phyloP scores from a whole-genome alignment of 2,888 invertebrate species.

The Mythimna loreyi region DNA sequence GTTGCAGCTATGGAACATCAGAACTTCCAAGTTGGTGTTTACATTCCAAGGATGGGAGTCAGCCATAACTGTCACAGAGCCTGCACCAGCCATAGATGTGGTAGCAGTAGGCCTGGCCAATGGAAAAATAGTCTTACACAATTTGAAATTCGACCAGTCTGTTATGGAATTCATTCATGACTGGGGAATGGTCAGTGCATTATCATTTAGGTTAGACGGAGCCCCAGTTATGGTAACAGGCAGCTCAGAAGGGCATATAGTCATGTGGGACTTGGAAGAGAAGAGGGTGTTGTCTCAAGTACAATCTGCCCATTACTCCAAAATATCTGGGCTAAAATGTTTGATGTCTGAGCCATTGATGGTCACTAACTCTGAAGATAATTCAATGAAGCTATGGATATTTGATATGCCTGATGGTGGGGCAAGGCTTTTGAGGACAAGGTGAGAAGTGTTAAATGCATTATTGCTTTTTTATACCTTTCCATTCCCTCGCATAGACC shows the following conservation, averaged over 20 bases:
- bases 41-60: constrained; percentile 94
- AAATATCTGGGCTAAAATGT: constrained; percentile 95
- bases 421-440: constrained; percentile 94
- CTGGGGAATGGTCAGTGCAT: constrained; percentile 96
- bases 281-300: constrained; percentile 95
- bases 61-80: constrained; percentile 94
- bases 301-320: constrained; percentile 93
- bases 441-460: constrained; percentile 80
- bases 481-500: too few species aligned
- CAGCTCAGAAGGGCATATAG: constrained; percentile 95
- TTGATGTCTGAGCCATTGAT: constrained; percentile 97
- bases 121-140: constrained; percentile 96
- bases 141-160: constrained; percentile 95
- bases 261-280: constrained; percentile 98
- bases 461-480: too few species aligned
- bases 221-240: constrained; percentile 96
- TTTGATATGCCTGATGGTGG: constrained; percentile 98
- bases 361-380: constrained; percentile 98
- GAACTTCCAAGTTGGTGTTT: constrained; percentile 94
- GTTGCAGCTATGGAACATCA: constrained; percentile 97
- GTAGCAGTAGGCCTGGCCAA: constrained; percentile 96
- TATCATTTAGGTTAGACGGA: constrained; percentile 97
- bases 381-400: constrained; percentile 97
- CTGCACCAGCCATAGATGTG: constrained; percentile 98
- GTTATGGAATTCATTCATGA: constrained; percentile 97